Evolutionary conservation across 2,888 invertebrate genomes (phyloP).

Genomic region (Thalpophila matura): DNA sequence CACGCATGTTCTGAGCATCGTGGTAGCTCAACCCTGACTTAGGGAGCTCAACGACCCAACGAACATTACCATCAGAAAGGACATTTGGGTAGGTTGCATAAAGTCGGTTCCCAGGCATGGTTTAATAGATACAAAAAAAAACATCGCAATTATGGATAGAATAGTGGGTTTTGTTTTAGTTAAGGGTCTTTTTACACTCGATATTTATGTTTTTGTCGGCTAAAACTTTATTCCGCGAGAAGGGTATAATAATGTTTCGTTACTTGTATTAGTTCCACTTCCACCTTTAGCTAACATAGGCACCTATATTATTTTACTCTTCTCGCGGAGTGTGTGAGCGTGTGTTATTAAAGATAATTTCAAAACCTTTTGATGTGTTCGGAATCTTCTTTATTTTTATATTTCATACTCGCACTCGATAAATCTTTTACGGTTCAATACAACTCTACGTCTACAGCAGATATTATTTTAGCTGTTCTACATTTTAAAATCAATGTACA

Average conservation of each 20-base stretch:
- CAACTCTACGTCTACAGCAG: background rate
- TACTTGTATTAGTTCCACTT: background rate
- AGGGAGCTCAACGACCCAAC: too few species aligned
- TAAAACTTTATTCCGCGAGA: conserved; percentile 14
- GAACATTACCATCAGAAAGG: too few species aligned
- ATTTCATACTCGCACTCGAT: background rate
- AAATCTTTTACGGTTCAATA: background rate
- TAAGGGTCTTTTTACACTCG: background rate
- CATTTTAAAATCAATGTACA: too few species aligned
- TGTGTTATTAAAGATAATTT: conserved; percentile 2
- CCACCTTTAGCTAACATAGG: background rate
- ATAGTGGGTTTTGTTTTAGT: too few species aligned
- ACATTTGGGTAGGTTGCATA: too few species aligned
- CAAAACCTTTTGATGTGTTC: background rate
- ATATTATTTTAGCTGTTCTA: background rate
- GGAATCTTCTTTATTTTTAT: background rate
- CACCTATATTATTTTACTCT: conserved; percentile 18
- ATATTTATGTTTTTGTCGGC: conserved; percentile 3
- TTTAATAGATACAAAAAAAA: too few species aligned
- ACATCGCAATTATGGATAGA: too few species aligned
- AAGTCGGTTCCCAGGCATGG: too few species aligned
- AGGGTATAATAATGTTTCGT: conserved; percentile 18
- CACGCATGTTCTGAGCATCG: too few species aligned
- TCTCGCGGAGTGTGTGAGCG: conserved; percentile 1
- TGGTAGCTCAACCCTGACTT: too few species aligned